Evolutionary conservation across 2,888 invertebrate species (phyloP).

Genomic region (Tryphoninae sp.): DNA sequence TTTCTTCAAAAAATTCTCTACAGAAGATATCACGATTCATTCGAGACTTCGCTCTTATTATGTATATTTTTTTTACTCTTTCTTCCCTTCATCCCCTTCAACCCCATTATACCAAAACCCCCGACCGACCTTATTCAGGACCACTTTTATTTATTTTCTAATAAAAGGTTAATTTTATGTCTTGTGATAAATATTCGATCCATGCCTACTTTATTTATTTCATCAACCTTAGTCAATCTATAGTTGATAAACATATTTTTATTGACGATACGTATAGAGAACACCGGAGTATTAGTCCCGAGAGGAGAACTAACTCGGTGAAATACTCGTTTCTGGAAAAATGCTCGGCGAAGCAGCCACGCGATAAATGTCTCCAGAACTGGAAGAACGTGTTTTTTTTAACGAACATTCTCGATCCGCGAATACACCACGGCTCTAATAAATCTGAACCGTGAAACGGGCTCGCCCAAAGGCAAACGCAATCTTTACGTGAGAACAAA

Average conservation of each 20-base stretch:
- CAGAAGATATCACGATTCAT: constrained; percentile 19
- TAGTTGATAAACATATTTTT: constrained; percentile 2
- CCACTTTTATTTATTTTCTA: constrained; percentile 79
- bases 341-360: constrained; percentile 22
- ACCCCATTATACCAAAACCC: not conserved
- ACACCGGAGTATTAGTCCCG: not conserved
- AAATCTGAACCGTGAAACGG: constrained; percentile 1
- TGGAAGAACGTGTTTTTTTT: constrained; percentile 52
- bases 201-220: not conserved
- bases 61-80: constrained; percentile 59
- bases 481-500: constrained; percentile 10
- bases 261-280: not conserved
- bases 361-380: constrained; percentile 38
- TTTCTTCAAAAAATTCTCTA: constrained; percentile 14
- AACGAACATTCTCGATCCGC: not conserved
- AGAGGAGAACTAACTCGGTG: not conserved
- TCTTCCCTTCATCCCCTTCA: not conserved
- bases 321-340: constrained; percentile 37
- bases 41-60: constrained; percentile 24
- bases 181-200: constrained; percentile 74
- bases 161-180: constrained; percentile 78
- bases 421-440: constrained; percentile 16
- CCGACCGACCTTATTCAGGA: constrained; percentile 44
- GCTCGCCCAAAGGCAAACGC: not conserved
- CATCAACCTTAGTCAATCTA: not conserved